Conservation (phyloP, 2,797 vertebrate species). For the Amniataba percoides region DNA sequence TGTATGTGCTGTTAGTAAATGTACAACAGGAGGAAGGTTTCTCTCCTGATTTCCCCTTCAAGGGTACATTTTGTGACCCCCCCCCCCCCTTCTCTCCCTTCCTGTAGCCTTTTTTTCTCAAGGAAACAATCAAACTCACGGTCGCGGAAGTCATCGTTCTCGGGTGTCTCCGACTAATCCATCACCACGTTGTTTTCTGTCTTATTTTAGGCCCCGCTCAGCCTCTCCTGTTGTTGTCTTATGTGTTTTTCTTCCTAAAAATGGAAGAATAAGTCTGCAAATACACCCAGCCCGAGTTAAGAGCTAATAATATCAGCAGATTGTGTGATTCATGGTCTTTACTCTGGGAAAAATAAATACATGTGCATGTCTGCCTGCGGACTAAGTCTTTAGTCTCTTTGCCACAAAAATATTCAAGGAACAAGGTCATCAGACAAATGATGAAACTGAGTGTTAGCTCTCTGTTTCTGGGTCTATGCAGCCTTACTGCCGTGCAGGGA, state of each 20-base stretch:
- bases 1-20: neutral
- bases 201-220: conserved; percentile 75
- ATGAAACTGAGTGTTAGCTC: conserved; percentile 61
- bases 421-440: conserved; percentile 49
- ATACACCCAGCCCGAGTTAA: conserved; percentile 56
- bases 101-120: conserved; percentile 73
- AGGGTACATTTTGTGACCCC: conserved; percentile 17
- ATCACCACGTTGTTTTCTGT: conserved; percentile 79
- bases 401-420: conserved; percentile 14
- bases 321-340: conserved; percentile 75
- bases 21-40: conserved; percentile 31
- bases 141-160: conserved; percentile 85
- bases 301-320: conserved; percentile 78
- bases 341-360: conserved; percentile 45
- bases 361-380: conserved; percentile 10
- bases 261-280: conserved; percentile 70
- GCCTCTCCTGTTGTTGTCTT: conserved; percentile 69
- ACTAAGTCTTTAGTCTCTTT: conserved; percentile 15
- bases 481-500: conserved; percentile 48
- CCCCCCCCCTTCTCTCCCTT: conserved; percentile 46
- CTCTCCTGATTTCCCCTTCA: conserved; percentile 43
- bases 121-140: conserved; percentile 84
- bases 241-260: conserved; percentile 73
- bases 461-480: conserved; percentile 38
- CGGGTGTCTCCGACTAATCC: conserved; percentile 77